These are phyloP conservation scores for Mobula birostris DNA, from an alignment of 2,113 vertebrate genomes.

Conservation along the genomic window DNA sequence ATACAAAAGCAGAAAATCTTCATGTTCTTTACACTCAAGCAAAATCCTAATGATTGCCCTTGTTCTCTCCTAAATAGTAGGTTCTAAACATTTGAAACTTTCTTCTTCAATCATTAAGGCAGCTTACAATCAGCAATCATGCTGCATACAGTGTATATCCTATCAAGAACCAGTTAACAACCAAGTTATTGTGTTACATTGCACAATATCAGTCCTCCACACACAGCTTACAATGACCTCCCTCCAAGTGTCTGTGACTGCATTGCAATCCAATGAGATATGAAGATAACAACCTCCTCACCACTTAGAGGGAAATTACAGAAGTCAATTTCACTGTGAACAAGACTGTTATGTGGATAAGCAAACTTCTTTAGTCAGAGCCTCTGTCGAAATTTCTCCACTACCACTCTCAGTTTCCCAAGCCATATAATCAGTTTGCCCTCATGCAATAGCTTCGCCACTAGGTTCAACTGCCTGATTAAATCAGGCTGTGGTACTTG, in stretches of 20 bases:
- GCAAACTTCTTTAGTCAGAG: neutral
- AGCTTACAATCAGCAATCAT: neutral
- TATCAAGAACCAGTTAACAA: neutral
- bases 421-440: neutral
- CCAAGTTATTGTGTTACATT: neutral
- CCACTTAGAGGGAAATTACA: too few relatives aligned
- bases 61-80: neutral
- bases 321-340: neutral
- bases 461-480: neutral
- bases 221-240: too few relatives aligned
- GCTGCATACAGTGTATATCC: neutral
- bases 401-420: neutral
- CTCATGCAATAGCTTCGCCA: neutral
- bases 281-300: too few relatives aligned
- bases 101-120: neutral
- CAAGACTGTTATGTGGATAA: neutral
- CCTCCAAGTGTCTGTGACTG: too few relatives aligned
- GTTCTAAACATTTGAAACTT: neutral
- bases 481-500: neutral
- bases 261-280: too few relatives aligned
- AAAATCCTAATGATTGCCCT: neutral
- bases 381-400: neutral
- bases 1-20: neutral
- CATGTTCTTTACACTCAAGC: neutral
- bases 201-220: neutral